These are phyloP conservation scores for human (Homo sapiens) DNA, from an alignment of 2,113 vertebrate genomes.

Conservation along the genomic window GRCh38 chr3:11985501-11986000, in stretches of 20 bases:
- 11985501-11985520: too few relatives aligned
- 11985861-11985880: not conserved
- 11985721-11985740: not conserved
- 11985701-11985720: not conserved
- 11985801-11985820: slow-evolving; percentile 7
- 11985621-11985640: too few relatives aligned
- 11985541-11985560: too few relatives aligned
- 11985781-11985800: not conserved
- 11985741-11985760: slow-evolving; percentile 28
- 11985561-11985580: too few relatives aligned
- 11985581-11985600: too few relatives aligned
- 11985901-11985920: not conserved
- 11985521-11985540: too few relatives aligned
- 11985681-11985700: not conserved
- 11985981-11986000: not conserved
- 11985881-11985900: not conserved
- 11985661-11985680: not conserved
- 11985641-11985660: too few relatives aligned
- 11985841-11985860: not conserved
- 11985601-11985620: too few relatives aligned
- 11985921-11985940: not conserved
- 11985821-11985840: slow-evolving; percentile 16
- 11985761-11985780: slow-evolving; percentile 25
- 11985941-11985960: slow-evolving; percentile 5
- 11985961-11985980: slow-evolving; percentile 3